Base-by-base conservation (phyloP, 2,113 vertebrate genomes). In the Tetrax tetrax region DNA sequence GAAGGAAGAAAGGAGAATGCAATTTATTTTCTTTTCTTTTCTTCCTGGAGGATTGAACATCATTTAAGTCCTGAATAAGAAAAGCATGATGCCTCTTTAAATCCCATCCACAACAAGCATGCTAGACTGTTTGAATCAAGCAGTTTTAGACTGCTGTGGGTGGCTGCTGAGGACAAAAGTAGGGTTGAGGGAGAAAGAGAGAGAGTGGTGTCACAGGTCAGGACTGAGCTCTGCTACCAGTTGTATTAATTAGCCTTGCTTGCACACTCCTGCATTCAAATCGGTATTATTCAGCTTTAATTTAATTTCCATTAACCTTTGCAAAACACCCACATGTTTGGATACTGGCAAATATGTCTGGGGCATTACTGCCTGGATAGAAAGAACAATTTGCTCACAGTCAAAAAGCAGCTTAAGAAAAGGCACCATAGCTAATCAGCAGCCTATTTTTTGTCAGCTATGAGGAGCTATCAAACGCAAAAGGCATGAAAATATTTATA, bases 241-340 rank as follows among this genome's bases (percentile, higher is more conserved):
- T 77, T 93, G 43, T 87, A 80, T 85, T 94, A 69, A 88, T 94
- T 90, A 93, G 74, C 41, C 61, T 72, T 93, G 28, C 38, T 83
- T 85, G 43, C 69, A 72, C 41, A 45, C 29, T 88, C 41, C 53
- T 83, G 84, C 74, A 59, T 91, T 94, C 66, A 50, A 90, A 87
- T 66, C 50, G 77, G 78, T 77, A 80, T 89, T 85, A 65, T 80
- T 91, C 78, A 74, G 57, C 50, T 93, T 94, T 91, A 88, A 87
- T 96, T 95, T 88, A 68, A 86, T 93, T 91, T 84, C 75, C 90
- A 93, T 93, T 93, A 94, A 91, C 81, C 70, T 91, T 45, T 93
- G 48, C 24, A 95, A 85, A 96, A 91, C 70, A 77, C 45, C n/a
- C 89, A 90, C 35, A 10, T 15, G 23, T 82, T 95, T 88, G 78